A percentile compares a stretch with the other conserved stretches of the same genome.
These are phyloP conservation scores for Drosophila kanapiae DNA, from an alignment of 1,140 invertebrate species.

Conservation along the genomic window DNA sequence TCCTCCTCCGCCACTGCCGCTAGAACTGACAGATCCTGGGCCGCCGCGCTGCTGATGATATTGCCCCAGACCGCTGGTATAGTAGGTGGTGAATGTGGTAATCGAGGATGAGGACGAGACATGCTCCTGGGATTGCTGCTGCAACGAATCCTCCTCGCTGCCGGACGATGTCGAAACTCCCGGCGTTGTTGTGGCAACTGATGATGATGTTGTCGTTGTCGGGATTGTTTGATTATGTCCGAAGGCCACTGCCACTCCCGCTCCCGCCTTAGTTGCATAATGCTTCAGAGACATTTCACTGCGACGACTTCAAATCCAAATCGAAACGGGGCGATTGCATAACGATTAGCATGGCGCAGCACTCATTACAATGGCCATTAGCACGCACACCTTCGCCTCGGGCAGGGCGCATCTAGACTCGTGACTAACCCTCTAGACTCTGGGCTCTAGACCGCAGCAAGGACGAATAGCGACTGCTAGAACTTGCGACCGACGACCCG, in stretches of 20 bases:
- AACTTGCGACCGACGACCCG: slow-evolving; percentile 47
- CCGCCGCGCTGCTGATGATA: slow-evolving; percentile 76
- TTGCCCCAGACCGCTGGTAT: slow-evolving; percentile 80
- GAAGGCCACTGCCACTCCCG: background rate
- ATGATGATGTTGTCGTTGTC: slow-evolving; percentile 22
- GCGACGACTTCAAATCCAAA: slow-evolving; percentile 20
- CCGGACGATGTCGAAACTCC: slow-evolving; percentile 21
- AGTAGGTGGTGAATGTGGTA: slow-evolving; percentile 56
- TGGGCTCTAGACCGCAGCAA: slow-evolving; percentile 40
- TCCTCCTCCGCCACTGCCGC: slow-evolving; percentile 36
- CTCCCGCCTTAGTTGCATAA: slow-evolving; percentile 74
- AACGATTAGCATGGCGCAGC: slow-evolving; percentile 63
- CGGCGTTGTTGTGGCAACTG: slow-evolving; percentile 45
- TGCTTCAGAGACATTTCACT: slow-evolving; percentile 78
- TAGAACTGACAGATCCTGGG: slow-evolving; percentile 46
- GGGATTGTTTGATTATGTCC: slow-evolving; percentile 59
- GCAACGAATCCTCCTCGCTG: slow-evolving; percentile 42
- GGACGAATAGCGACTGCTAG: slow-evolving; percentile 50
- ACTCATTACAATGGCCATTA: slow-evolving; percentile 52
- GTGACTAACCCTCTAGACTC: slow-evolving; percentile 15
- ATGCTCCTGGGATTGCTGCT: slow-evolving; percentile 54
- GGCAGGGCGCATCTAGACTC: slow-evolving; percentile 11
- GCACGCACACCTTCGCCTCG: slow-evolving; percentile 44
- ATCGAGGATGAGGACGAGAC: slow-evolving; percentile 46
- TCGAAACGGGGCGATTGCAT: slow-evolving; percentile 67